Base-by-base conservation (phyloP, 2,113 vertebrate genomes). In the Sorex araneus region DNA sequence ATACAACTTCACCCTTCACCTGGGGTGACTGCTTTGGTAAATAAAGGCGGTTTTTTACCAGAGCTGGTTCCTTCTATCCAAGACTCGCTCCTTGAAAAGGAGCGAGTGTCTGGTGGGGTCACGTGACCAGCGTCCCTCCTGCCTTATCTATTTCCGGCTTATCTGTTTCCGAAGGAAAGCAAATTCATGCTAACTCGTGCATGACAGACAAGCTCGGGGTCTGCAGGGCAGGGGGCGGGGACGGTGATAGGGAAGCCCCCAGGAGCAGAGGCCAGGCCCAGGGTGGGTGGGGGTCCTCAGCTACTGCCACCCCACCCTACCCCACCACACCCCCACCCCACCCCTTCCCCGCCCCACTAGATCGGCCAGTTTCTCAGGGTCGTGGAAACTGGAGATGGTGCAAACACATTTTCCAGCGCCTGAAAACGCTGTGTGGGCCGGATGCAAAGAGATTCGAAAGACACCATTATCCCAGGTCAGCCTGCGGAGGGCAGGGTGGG, bases 131-230 rank as follows among this genome's bases (percentile, higher is more conserved):
- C 13, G 79, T 27, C 57, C 60, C 45, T 67, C 82, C 47, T 25
- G 63, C 28, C 81, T 43, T 70, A 76, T 60, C 88, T 45, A 50
- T 57, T 84, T 66, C 76, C 64, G 66, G n/a, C 81, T 43, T 70
- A 76, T 60, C 88, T 45, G 43, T 57, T 84, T 66, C 76, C 64
- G 66, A 50, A 74, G 74, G 81, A 84, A 34, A 73, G 78, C 47
- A 75, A 91, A 94, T 40, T 71, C 84, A 50, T 50, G 47, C 47
- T 50, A 50, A 50, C 47, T 10, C 5, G 81, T 74, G 73, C 2
- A 0, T 91, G 71, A 89, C 34, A 60, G 71, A 89, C 34, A 60
- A 67, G 69, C 34, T 45, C 57, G 70, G 54, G 34, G 45, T 63
- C 66, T 71, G 89, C 21, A 0, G 16, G 74, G 47, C 19, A 73